A percentile compares a stretch with the other conserved stretches of the same genome.
Evolutionary conservation across 1,140 invertebrate genomes (phyloP).

Genomic region (Rhagoletis pomonella): DNA sequence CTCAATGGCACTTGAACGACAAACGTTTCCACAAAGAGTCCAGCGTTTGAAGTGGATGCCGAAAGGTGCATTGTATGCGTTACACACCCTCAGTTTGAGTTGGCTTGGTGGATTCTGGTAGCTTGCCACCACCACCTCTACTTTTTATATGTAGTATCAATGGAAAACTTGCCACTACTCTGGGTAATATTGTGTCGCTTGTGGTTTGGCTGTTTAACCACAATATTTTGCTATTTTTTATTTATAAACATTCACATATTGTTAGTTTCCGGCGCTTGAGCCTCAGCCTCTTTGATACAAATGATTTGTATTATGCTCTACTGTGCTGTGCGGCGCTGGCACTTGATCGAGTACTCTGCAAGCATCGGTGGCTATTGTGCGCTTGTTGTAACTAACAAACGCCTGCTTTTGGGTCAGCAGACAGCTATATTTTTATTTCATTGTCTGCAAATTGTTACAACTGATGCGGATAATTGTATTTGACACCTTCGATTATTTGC

Average conservation of each 20-base stretch:
- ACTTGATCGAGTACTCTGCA: constrained; percentile 29
- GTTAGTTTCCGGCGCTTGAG: constrained; percentile 29
- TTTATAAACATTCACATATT: constrained; percentile 39
- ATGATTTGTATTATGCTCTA: constrained; percentile 4
- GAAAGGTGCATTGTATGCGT: constrained; percentile 2
- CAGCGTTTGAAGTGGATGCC: not conserved
- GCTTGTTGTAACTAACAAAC: not conserved
- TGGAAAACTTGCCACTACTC: not conserved
- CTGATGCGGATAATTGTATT: constrained; percentile 38
- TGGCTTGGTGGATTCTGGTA: not conserved
- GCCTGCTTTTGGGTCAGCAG: not conserved
- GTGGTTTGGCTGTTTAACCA: constrained; percentile 20
- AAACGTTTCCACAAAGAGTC: constrained; percentile 37
- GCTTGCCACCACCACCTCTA: not conserved
- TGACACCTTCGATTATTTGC: constrained; percentile 45
- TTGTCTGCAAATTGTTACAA: constrained; percentile 21
- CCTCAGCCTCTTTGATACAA: not conserved
- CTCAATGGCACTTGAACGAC: constrained; percentile 68
- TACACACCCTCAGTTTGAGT: constrained; percentile 1
- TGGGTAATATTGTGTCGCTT: constrained; percentile 18
- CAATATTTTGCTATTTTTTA: constrained; percentile 56
- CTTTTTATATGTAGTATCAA: not conserved
- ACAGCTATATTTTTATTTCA: not conserved
- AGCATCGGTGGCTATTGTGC: not conserved
- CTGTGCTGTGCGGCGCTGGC: not conserved